Base-by-base conservation (phyloP, 2,113 vertebrate species). In the Grammomys surdaster region DNA sequence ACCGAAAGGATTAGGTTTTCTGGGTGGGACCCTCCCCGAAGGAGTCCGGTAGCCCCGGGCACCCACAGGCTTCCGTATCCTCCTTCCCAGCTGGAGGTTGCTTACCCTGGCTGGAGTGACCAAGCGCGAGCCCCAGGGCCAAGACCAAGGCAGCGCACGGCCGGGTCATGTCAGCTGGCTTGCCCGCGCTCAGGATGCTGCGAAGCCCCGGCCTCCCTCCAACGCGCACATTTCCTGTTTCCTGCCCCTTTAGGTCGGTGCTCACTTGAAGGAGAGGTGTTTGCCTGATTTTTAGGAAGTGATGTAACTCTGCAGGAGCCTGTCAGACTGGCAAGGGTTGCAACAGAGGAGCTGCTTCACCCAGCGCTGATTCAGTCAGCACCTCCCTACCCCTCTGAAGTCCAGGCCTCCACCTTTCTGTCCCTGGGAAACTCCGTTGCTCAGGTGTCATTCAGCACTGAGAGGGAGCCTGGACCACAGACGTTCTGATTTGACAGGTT, bases 241-340 rank as follows among this genome's bases (percentile, higher is more conserved):
- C 98, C 98, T 99, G 98, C 98, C 97, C 94, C 97, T 98, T 98
- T 98, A 98, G 98, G 97, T 98, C 97, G 97, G 97, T 98, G 98
- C 98, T 94, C 98, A 98, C 98, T 98, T 98, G 91, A 97, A 98
- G 98, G 98, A 99, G 98, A 99, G 98, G 98, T 97, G 96, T 98
- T 98, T 98, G 98, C 98, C 98, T 98, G 98, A 94, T 98, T 97
- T 98, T 98, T 99, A 99, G 98, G 99, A 99, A 99, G 99, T 99
- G 99, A 99, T 99, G 99, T 98, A 99, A 99, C 98, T 98, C 97
- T 76, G 98, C 98, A 98, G 98, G 98, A 98, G 99, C 99, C 99
- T 99, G 99, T 99, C 98, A 98, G 98, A 98, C 98, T 98, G 98
- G 98, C 97, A 96, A 98, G 84, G 98, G 98, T 99, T 99, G 98